Evolutionary conservation across 1,140 invertebrate genomes (phyloP).

Genomic region (Drosophila pseudoobscura): DNA sequence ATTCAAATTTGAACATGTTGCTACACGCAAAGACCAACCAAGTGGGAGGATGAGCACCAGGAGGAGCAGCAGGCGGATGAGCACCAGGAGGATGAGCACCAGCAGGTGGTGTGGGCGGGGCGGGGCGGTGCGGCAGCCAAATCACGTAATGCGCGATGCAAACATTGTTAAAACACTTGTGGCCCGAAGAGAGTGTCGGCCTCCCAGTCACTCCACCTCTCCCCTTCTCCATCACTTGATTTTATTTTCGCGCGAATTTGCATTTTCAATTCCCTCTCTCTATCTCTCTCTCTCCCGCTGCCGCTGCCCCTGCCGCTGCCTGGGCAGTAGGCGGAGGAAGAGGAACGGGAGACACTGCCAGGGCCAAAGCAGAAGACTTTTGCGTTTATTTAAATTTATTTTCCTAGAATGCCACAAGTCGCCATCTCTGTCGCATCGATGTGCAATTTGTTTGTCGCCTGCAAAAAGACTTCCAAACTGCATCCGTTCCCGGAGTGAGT

Average conservation of each 20-base stretch:
- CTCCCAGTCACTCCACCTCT: constrained; percentile 14
- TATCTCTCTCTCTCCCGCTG: neutral
- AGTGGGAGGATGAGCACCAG: constrained; percentile 16
- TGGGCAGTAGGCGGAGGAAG: constrained; percentile 4
- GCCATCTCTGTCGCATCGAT: constrained; percentile 66
- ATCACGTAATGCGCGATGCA: constrained; percentile 79
- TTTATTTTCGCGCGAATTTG: constrained; percentile 72
- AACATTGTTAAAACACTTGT: constrained; percentile 81
- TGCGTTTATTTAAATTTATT: constrained; percentile 80
- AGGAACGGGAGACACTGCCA: neutral
- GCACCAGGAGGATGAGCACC: neutral
- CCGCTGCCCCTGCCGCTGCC: neutral
- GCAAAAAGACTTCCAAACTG: constrained; percentile 34
- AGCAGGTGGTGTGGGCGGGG: constrained; percentile 4
- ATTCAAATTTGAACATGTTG: constrained; percentile 76
- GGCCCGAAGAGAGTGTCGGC: constrained; percentile 30
- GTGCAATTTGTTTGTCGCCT: constrained; percentile 72
- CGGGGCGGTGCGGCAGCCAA: constrained; percentile 64
- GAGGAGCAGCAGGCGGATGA: neutral
- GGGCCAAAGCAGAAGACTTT: constrained; percentile 16
- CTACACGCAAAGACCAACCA: constrained; percentile 58
- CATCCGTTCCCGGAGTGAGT: constrained; percentile 30
- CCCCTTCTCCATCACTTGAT: constrained; percentile 52
- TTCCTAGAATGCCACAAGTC: constrained; percentile 80
- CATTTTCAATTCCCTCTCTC: constrained; percentile 60